phyloP scores from a whole-genome alignment of 2,888 invertebrate genomes.

The Pilophorus perplexus region DNA sequence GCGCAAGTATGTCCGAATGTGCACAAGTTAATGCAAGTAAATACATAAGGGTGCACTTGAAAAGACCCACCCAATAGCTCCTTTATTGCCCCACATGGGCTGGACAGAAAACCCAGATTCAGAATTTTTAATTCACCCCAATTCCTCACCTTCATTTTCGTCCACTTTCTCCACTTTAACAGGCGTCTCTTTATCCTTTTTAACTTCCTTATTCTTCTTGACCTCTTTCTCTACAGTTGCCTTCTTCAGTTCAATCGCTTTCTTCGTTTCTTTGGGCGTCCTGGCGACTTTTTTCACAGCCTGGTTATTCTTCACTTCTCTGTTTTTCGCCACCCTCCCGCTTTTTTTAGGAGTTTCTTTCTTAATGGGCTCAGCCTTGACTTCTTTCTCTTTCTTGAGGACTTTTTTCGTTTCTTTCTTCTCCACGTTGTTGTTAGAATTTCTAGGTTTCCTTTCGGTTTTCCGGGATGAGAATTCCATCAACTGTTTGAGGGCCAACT shows the following conservation, averaged over 20 bases:
- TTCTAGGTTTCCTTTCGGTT: conserved; percentile 35
- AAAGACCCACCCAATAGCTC: too few species aligned
- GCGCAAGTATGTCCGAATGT: too few species aligned
- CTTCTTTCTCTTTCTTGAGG: neutral
- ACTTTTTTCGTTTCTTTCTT: neutral
- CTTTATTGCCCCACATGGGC: too few species aligned
- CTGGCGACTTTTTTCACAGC: conserved; percentile 49
- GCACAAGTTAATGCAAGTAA: too few species aligned
- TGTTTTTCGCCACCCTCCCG: conserved; percentile 14
- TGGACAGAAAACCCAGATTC: too few species aligned
- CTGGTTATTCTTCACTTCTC: conserved; percentile 44
- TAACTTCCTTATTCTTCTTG: conserved; percentile 42
- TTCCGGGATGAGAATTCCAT: conserved; percentile 55
- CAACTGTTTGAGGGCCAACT: conserved; percentile 60
- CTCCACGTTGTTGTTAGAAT: conserved; percentile 42
- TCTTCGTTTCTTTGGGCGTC: too few species aligned
- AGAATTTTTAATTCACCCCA: too few species aligned
- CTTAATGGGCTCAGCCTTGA: too few species aligned
- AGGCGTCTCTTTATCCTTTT: neutral
- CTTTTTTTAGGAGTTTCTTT: too few species aligned
- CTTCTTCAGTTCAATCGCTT: too few species aligned
- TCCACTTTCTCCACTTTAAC: neutral
- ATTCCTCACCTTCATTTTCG: neutral
- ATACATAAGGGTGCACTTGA: too few species aligned
- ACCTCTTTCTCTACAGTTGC: too few species aligned